These are phyloP conservation scores for Aldrovandia affinis DNA, from an alignment of 2,797 vertebrate genomes.

Conservation along the genomic window DNA sequence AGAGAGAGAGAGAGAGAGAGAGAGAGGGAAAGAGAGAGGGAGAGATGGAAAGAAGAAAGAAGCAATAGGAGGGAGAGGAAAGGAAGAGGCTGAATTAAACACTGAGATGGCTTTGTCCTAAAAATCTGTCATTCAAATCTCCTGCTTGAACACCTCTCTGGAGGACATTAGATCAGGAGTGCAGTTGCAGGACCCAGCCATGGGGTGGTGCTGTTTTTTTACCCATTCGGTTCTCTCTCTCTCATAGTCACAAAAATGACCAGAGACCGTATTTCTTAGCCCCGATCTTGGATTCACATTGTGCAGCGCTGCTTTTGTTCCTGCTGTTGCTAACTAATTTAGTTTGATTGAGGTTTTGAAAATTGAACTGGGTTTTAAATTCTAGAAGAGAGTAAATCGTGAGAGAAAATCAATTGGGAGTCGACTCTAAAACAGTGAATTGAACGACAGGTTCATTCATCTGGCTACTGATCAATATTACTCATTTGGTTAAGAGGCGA, in stretches of 20 bases:
- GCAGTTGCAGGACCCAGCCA: slow-evolving; percentile 56
- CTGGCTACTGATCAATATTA: neutral
- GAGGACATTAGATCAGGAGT: slow-evolving; percentile 55
- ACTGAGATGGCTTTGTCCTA: slow-evolving; percentile 1
- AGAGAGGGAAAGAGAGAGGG: slow-evolving; percentile 22
- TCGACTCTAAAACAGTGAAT: neutral
- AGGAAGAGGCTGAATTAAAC: slow-evolving; percentile 35
- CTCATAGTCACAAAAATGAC: no score
- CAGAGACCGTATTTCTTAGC: neutral
- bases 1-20: slow-evolving; percentile 34
- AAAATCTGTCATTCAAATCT: slow-evolving; percentile 50
- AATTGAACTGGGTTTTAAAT: neutral
- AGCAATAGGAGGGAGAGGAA: slow-evolving; percentile 2
- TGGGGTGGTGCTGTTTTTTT: slow-evolving; percentile 14
- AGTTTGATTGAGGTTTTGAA: neutral
- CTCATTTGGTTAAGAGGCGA: neutral
- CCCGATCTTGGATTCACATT: neutral
- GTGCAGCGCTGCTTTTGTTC: neutral
- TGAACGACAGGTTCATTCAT: neutral
- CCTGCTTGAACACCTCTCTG: slow-evolving; percentile 56
- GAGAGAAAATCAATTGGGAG: neutral
- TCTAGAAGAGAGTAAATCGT: neutral
- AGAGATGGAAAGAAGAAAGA: no score
- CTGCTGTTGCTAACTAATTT: neutral
- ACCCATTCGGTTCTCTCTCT: no score